Base-by-base conservation (phyloP, 2,113 vertebrate species). In the Tragulus kanchil region DNA sequence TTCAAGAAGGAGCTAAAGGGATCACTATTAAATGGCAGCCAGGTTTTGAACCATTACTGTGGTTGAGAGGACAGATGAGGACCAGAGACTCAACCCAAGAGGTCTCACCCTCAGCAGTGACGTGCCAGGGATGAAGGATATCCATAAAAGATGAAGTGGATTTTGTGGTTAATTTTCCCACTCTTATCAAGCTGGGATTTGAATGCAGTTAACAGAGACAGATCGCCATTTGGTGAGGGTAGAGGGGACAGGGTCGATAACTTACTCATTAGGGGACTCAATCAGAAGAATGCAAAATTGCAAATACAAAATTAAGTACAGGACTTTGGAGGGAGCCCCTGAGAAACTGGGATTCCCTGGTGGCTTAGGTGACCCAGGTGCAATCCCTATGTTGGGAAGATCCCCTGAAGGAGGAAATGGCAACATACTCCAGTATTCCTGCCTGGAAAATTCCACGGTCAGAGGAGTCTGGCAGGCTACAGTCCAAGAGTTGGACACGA, bases 241-340 rank as follows among this genome's bases (percentile, higher is more conserved):
- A 26, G n/a, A 21, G 2, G 4, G 9, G 36, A 36, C 36, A 12
- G 0, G 4, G 1, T 50, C 65, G 73, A 31, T 16, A 36, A 56
- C 59, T 91, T 73, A 31, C 48, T 15, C 85, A 77, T 86, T 64
- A 83, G 21, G 9, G 36, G 67, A 67, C 58, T 95, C 62, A 19
- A 89, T 58, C 71, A 61, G 79, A 79, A 71, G 11, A 94, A 87
- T 58, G 77, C 25, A 69, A 86, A 94, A 62, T 52, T 84, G 45
- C 26, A 89, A 95, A 95, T 45, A 79, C 17, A 67, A 65, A 86
- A 79, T 64, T 15, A 87, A 73, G 7, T 56, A 21, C 15, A 71
- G 54, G 52, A 17, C 3, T 79, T 90, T 50, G 19, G 64, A 64
- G 71, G 25, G 17, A 56, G 48, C 3, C 12, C 31, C 52, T 45